phyloP scores from a whole-genome alignment of 2,113 vertebrate species.

The Tricholaema leucomelas region DNA sequence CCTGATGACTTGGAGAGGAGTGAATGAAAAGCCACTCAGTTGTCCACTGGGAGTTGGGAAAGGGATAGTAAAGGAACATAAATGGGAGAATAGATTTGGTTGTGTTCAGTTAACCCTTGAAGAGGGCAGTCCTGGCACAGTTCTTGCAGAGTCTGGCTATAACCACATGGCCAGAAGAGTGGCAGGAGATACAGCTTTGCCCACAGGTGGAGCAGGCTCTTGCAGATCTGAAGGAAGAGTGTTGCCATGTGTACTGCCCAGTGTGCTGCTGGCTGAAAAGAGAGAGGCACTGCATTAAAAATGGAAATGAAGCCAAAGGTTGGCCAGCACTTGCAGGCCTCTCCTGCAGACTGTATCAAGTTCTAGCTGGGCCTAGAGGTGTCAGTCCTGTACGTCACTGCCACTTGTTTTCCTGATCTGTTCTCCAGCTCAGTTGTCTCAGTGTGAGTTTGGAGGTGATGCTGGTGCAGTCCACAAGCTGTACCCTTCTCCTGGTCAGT shows the following conservation, averaged over 20 bases:
- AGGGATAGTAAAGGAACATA: neutral
- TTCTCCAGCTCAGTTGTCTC: neutral
- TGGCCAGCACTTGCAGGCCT: neutral
- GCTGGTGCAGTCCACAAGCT: neutral
- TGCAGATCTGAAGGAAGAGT: neutral
- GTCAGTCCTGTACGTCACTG: neutral
- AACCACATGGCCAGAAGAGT: neutral
- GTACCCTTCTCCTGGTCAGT: neutral
- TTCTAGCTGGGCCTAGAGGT: neutral
- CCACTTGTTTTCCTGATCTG: neutral
- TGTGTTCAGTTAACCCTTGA: neutral
- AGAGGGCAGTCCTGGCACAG: neutral
- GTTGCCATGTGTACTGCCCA: neutral
- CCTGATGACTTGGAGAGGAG: neutral
- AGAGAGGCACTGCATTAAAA: neutral
- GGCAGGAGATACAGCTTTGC: neutral
- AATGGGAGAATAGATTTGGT: neutral
- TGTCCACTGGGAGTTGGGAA: neutral
- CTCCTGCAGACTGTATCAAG: neutral
- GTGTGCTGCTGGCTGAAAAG: neutral
- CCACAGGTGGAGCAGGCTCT: neutral
- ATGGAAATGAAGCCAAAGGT: neutral
- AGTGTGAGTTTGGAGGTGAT: neutral
- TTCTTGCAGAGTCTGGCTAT: neutral
- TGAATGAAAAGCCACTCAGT: neutral